These are phyloP conservation scores for Zingel zingel DNA, from an alignment of 2,113 vertebrate species.

Conservation along the genomic window DNA sequence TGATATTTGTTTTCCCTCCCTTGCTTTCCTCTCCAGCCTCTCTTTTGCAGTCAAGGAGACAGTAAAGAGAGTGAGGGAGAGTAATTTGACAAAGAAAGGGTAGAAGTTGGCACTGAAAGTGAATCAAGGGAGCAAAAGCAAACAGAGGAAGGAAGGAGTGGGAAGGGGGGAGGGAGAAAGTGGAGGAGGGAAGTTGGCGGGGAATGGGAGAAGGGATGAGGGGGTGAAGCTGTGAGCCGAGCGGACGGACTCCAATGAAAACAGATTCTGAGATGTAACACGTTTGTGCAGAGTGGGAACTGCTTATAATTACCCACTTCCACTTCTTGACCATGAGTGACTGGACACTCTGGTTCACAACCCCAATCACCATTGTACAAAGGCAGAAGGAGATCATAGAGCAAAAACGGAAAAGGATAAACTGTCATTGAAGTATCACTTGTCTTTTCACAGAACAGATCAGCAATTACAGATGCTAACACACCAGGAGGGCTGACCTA, in stretches of 20 bases:
- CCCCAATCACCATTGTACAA: neutral
- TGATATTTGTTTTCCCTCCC: neutral
- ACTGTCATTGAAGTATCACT: slow-evolving; percentile 16
- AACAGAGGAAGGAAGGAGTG: slow-evolving; percentile 83
- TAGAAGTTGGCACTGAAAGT: slow-evolving; percentile 75
- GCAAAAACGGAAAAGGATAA: slow-evolving; percentile 20
- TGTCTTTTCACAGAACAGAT: slow-evolving; percentile 7
- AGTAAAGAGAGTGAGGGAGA: slow-evolving; percentile 62
- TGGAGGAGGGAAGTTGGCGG: slow-evolving; percentile 69
- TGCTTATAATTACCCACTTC: slow-evolving; percentile 56
- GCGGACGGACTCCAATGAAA: slow-evolving; percentile 70
- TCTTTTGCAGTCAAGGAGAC: slow-evolving; percentile 60
- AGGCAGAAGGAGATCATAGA: slow-evolving; percentile 16
- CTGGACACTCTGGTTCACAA: slow-evolving; percentile 44
- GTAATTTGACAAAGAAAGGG: slow-evolving; percentile 71
- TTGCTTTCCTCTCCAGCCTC: slow-evolving; percentile 29
- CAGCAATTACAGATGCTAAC: neutral
- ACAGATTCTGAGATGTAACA: slow-evolving; percentile 77
- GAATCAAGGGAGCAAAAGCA: slow-evolving; percentile 82
- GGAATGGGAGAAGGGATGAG: slow-evolving; percentile 50
- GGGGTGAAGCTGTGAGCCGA: slow-evolving; percentile 56
- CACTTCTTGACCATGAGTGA: slow-evolving; percentile 51
- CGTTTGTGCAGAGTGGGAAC: slow-evolving; percentile 49
- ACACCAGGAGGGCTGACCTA: slow-evolving; percentile 7
- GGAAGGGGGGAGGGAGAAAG: slow-evolving; percentile 72